Evolutionary conservation across 2,113 vertebrate species (phyloP).

Genomic region (Blennius ocellaris): DNA sequence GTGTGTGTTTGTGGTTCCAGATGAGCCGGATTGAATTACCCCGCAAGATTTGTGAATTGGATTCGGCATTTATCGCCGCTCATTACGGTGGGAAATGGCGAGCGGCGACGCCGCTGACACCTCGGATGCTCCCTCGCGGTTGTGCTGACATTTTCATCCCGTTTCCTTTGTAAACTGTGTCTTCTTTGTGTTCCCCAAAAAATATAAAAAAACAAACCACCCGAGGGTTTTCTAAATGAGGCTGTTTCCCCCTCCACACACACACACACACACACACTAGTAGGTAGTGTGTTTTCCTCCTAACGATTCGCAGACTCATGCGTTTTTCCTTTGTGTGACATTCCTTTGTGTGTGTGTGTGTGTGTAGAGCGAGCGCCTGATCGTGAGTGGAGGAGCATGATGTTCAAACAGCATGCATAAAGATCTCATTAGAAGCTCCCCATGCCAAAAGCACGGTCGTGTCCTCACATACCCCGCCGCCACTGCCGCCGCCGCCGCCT

Average conservation of each 20-base stretch:
- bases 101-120: not conserved
- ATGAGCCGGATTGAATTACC: slow-evolving; percentile 2
- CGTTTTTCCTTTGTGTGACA: slow-evolving; percentile 71
- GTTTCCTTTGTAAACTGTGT: not conserved
- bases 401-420: slow-evolving; percentile 49
- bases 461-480: slow-evolving; percentile 47
- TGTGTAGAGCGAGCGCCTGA: slow-evolving; percentile 13
- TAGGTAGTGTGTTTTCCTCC: not conserved
- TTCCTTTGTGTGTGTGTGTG: slow-evolving; percentile 70
- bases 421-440: slow-evolving; percentile 31
- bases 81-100: not conserved
- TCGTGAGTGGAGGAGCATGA: slow-evolving; percentile 41
- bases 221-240: not conserved
- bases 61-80: not conserved
- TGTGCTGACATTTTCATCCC: not conserved
- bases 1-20: not conserved
- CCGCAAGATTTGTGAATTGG: slow-evolving; percentile 1
- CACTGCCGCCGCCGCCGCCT: slow-evolving; percentile 18
- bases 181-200: not conserved
- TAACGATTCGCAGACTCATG: slow-evolving; percentile 25
- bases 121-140: too few relatives aligned
- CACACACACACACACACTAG: too few relatives aligned
- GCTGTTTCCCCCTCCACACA: too few relatives aligned
- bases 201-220: not conserved
- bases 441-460: slow-evolving; percentile 43